phyloP scores from a whole-genome alignment of 2,888 invertebrate genomes.

The Leistus spinibarbis region DNA sequence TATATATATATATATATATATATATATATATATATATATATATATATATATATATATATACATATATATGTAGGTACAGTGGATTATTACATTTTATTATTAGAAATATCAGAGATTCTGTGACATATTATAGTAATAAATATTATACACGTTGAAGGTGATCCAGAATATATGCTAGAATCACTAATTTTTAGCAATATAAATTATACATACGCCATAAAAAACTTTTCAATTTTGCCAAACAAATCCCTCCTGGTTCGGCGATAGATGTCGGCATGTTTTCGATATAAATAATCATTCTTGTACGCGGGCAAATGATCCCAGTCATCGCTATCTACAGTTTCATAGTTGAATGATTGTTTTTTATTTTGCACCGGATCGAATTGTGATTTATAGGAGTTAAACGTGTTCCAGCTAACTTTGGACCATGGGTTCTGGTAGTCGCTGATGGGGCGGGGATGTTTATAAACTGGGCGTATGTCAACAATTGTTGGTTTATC shows the following conservation, averaged over 20 bases:
- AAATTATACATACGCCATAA: constrained; percentile 64
- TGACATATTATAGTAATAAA: too few relatives aligned
- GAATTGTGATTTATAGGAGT: constrained; percentile 39
- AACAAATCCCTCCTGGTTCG: constrained; percentile 67
- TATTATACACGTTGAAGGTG: too few relatives aligned
- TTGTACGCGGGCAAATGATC: constrained; percentile 33
- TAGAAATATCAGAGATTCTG: too few relatives aligned
- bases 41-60: too few relatives aligned
- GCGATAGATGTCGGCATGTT: constrained; percentile 62
- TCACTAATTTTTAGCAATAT: background rate
- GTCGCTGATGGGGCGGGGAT: background rate
- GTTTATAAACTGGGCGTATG: background rate
- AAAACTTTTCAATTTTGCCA: constrained; percentile 65
- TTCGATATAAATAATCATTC: constrained; percentile 24
- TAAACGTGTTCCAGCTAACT: constrained; percentile 6
- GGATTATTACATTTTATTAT: too few relatives aligned
- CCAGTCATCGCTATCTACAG: background rate
- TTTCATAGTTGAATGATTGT: constrained; percentile 10
- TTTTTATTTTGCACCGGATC: background rate
- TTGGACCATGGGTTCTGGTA: constrained; percentile 6
- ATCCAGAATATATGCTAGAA: too few relatives aligned
- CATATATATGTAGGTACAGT: too few relatives aligned
- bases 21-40: too few relatives aligned
- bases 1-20: too few relatives aligned
- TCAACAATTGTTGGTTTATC: constrained; percentile 34